Conservation (phyloP, 2,888 invertebrate genomes). For the Entomobrya multifasciata region DNA sequence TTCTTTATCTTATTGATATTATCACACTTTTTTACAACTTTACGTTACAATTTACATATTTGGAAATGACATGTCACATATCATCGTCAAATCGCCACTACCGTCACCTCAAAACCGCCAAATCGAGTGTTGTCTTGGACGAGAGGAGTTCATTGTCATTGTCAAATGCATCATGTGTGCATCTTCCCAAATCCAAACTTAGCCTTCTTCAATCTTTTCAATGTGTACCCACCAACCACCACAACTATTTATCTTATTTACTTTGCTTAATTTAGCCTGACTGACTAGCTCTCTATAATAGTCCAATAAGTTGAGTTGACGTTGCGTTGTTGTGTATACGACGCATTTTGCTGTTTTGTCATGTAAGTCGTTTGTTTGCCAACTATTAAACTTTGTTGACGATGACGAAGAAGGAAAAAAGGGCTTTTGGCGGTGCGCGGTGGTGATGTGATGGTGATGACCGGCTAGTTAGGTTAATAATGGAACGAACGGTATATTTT, state of each 20-base stretch:
- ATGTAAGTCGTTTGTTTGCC: conserved; percentile 6
- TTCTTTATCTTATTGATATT: neutral
- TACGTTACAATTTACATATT: neutral
- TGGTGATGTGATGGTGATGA: conserved; percentile 24
- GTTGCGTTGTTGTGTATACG: no score
- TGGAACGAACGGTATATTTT: conserved; percentile 63
- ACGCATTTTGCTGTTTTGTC: no score
- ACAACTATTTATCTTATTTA: conserved; percentile 14
- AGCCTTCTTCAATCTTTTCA: no score
- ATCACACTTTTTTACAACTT: neutral
- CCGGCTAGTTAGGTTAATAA: conserved; percentile 60
- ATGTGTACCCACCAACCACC: neutral
- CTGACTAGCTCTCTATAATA: no score
- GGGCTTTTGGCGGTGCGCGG: no score
- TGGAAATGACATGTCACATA: no score
- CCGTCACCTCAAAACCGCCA: no score
- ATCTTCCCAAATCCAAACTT: no score
- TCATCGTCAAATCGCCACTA: no score
- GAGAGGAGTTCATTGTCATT: conserved; percentile 33
- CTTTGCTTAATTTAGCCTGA: conserved; percentile 16
- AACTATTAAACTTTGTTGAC: neutral
- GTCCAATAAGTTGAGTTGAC: no score
- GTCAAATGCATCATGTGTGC: no score
- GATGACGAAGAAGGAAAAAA: conserved; percentile 29
- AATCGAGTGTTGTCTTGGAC: no score